Base-by-base conservation (phyloP, 2,888 invertebrate species). In the Drosophila nr. medialis region DNA sequence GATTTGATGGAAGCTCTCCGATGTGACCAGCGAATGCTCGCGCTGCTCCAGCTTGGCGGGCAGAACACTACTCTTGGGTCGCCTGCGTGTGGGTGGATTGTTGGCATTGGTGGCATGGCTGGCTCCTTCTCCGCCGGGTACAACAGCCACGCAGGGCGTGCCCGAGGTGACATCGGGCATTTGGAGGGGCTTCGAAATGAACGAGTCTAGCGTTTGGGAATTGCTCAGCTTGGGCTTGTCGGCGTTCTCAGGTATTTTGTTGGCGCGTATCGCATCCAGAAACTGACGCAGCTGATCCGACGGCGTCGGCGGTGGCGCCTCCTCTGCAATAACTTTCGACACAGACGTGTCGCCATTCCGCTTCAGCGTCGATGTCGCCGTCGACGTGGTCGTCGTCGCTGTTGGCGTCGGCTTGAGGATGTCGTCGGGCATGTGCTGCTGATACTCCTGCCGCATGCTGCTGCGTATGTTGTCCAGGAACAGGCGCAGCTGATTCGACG, bases 261-360 rank as follows among this genome's bases (percentile, higher is more conserved):
- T 93, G 18, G 92, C 89, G 24, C 93, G 91, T 78, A 93, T 93
- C 11, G 93, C 93, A 73, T 93, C 93, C 10, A 93, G 79, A 72
- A 93, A 93, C 49, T 92, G 90, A 32, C 93, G 83, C 63, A 93
- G 72, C 69, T 93, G 93, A 77, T 93, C 93, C 3, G 93, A 93
- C 8, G 93, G 93, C n/a, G 93, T 93, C 29, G 91, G 91, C 1
- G 88, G 77, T 21, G 90, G 86, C 4, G 85, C 68, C 27, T 72
- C 49, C 30, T 69, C 70, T 2, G 34, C 15, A 7, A 53, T 36
- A 21, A 27, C 30, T n/a, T 30, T n/a, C 1, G 56, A n/a, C n/a
- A 38, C 21, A 5, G 42, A 34, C 0, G 18, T 10, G 0, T 73
- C 59, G 4, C 27, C 64, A 24, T 77, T 72, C 0, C 87, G 72